Evolutionary conservation across 2,888 invertebrate species (phyloP), one percentile per base, ranked within the genome.

Genomic region (Rhingia campestris): DNA sequence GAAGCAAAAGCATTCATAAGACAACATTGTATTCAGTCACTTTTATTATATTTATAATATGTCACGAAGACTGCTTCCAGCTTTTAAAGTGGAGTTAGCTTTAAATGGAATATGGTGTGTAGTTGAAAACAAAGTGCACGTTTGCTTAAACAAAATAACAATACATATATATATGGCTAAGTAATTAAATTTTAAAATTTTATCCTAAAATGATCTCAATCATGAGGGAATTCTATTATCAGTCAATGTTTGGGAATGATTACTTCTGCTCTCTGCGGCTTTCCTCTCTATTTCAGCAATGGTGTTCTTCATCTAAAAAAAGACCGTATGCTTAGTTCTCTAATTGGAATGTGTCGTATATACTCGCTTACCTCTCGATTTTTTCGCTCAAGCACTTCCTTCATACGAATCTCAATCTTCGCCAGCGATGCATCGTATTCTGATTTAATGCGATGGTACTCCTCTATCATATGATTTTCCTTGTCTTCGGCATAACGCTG

Each of bases 401-500:
- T 88, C 86, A 89, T 87, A 5, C 88, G 88, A 3, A 86, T 63
- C 79, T 90, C 89, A 32, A 91, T 88, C 67, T 89, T 89, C 4
- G 88, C 80, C 39, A 91, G 67, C 3, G 89, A 88, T 7, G 87
- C 76, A 45, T 91, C 89, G 80, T 94, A 95, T 85, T 93, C 94
- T 47, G 93, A 92, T 87, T 94, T 94, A 87, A 95, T 93, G 47
- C 95, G 92, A 81, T 93, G 93, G 88, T 94, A 93, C 89, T 95
- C 95, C 75, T 92, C 93, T 86, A 92, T 92, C 86, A 94, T 93
- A 88, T 94, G 94, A 33, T 93, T 93, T 79, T 95, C 94, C 87
- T 94, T 94, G 86, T 94, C 94, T 35, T 93, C 92, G 14, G 94
- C 93, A 86, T 94, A 94, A 85, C 94, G 93, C 93, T 94, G 87